Evolutionary conservation across 2,888 invertebrate species (phyloP), one percentile per base, ranked within the genome.

Genomic region (Raillietiella orientalis): DNA sequence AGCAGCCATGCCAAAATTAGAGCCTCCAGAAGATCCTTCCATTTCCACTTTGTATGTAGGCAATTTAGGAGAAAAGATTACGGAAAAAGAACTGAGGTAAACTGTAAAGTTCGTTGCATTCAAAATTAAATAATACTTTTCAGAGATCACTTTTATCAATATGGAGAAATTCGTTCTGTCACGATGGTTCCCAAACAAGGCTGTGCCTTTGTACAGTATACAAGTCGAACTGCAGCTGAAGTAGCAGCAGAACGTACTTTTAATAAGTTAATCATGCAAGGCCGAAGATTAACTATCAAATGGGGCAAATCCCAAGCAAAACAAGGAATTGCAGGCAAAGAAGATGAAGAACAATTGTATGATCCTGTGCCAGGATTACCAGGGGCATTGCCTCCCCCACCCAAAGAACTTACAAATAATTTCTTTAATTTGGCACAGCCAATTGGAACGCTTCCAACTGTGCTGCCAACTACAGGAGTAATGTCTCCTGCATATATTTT

Each of bases 11-110:
- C 96, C 93, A 0, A 77, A 77, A 9, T 48, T 96, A 21, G 79
- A 84, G 21, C 69, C 79, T 0, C 96, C 96, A 0, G 90, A 93
- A 41, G 96, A 96, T 42, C 67, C 67, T 37, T 66, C 70, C 3
- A 87, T 99, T 22, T 90, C 93, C 0, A 99, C 96, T 0, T 50
- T 96, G 4, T 96, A 93, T 42, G 66, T 96, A n/a, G 93, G 93
- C 10, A 90, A 87, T 43, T 49, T 90, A 12, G 77, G 82, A 2
- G 79, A 75, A 29, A 58, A 62, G 32, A 59, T 84, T 16, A 65
- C 66, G 1, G 90, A 93, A 39, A 71, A 74, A 32, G 82, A 87
- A 38, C 55, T 93, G 19, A 51, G 56, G 58, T 58, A 41, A 32
- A 10, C 12, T 3, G n/a, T 10, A 23, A 30, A 21, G 6, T 12